Evolutionary conservation across 2,888 invertebrate genomes (phyloP).

Genomic region (Acanthococcus lagerstroemiae): DNA sequence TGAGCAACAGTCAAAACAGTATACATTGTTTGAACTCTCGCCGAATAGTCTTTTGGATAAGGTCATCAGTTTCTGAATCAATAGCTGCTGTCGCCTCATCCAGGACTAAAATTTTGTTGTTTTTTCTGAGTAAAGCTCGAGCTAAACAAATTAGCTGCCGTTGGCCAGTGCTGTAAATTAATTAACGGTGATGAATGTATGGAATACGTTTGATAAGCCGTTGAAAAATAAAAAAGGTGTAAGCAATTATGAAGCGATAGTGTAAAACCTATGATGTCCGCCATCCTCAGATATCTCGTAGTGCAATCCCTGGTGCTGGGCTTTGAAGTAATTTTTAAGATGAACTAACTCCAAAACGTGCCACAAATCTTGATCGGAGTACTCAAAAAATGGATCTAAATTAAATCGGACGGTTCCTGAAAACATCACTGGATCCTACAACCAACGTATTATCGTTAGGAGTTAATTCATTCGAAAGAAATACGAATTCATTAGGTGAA

Average conservation of each 20-base stretch:
- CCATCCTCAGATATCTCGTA: constrained; percentile 86
- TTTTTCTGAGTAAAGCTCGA: constrained; percentile 72
- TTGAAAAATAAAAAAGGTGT: not conserved
- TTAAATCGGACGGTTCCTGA: constrained; percentile 83
- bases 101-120: constrained; percentile 69
- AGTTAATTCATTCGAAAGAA: no score
- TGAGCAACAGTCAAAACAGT: no score
- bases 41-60: no score
- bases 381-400: constrained; percentile 75
- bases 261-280: constrained; percentile 53
- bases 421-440: constrained; percentile 93
- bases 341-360: constrained; percentile 78
- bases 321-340: constrained; percentile 70
- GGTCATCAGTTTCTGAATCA: no score
- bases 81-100: constrained; percentile 87
- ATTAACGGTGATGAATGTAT: not conserved
- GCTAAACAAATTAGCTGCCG: constrained; percentile 79
- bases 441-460: no score
- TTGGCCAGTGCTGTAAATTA: constrained; percentile 65
- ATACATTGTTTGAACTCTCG: no score
- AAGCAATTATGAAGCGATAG: not conserved
- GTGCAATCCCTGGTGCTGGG: constrained; percentile 62
- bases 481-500: no score
- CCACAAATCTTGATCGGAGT: constrained; percentile 79
- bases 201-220: no score